Percentiles rank a stretch among this genome's conserved stretches.
These are phyloP conservation scores for Metaphire vulgaris DNA, from an alignment of 1,140 invertebrate genomes.

Conservation along the genomic window DNA sequence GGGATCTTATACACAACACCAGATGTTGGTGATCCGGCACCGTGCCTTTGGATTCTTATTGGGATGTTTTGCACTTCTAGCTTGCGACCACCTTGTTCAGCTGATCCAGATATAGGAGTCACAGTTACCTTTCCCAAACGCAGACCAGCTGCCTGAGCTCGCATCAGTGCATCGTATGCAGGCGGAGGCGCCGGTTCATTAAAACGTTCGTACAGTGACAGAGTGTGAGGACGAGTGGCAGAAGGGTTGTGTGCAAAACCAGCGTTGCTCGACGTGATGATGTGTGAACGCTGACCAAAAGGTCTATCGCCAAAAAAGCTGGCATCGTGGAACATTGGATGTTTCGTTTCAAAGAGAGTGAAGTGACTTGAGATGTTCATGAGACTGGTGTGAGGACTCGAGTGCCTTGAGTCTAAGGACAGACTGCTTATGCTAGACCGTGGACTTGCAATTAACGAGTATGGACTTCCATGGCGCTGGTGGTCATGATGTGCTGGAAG, in stretches of 20 bases:
- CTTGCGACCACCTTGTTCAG: background rate
- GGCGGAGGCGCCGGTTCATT: slow-evolving; percentile 31
- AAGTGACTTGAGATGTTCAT: background rate
- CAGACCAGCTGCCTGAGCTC: slow-evolving; percentile 16
- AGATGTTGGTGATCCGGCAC: background rate
- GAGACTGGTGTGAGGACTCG: slow-evolving; percentile 52
- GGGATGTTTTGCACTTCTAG: slow-evolving; percentile 13
- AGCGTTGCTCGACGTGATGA: background rate
- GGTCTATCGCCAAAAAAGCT: background rate
- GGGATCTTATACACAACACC: slow-evolving; percentile 14
- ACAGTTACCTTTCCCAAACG: slow-evolving; percentile 9
- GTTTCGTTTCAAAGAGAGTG: background rate
- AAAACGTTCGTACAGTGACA: slow-evolving; percentile 22
- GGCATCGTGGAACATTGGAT: background rate
- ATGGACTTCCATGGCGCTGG: background rate
- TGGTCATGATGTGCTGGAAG: background rate
- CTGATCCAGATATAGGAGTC: background rate
- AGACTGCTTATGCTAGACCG: slow-evolving; percentile 55
- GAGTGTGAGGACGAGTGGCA: too few relatives aligned
- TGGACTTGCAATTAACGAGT: slow-evolving; percentile 39
- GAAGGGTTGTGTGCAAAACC: too few relatives aligned
- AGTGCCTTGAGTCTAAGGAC: slow-evolving; percentile 54
- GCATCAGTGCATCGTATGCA: slow-evolving; percentile 27
- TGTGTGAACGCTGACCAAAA: background rate
- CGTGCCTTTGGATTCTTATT: slow-evolving; percentile 2